Conservation (phyloP, 2,113 vertebrate genomes). For the Clarias gariepinus region DNA sequence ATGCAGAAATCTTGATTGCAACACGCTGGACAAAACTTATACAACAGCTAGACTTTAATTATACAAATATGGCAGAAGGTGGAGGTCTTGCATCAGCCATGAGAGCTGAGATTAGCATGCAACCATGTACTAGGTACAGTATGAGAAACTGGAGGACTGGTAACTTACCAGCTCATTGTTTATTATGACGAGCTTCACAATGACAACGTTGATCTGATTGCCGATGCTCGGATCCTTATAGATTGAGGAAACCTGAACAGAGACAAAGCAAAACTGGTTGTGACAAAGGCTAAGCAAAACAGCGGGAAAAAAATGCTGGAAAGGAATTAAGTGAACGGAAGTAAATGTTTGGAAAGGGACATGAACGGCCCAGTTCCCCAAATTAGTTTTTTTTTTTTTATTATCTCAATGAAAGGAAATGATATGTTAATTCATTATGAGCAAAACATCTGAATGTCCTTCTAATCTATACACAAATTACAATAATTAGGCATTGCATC, state of each 20-base stretch:
- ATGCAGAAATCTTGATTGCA: neutral
- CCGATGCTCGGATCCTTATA: constrained; percentile 99
- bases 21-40: neutral
- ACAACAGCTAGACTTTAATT: neutral
- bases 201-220: constrained; percentile 97
- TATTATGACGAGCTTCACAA: constrained; percentile 95
- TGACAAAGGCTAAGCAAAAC: no score
- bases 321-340: neutral
- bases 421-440: neutral
- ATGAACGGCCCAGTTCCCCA: neutral
- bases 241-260: constrained; percentile 92
- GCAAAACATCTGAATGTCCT: neutral
- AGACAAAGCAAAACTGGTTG: constrained; percentile 13
- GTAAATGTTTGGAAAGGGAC: neutral
- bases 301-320: neutral
- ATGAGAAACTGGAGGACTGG: neutral
- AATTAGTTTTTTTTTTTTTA: neutral
- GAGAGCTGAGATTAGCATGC: neutral
- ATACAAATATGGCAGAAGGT: neutral
- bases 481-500: neutral
- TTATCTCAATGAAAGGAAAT: neutral
- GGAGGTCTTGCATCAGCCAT: neutral
- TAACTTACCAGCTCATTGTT: constrained; percentile 90
- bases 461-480: neutral
- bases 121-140: neutral